Evolutionary conservation across 2,888 invertebrate genomes (phyloP), one percentile per base, ranked within the genome.

Genomic region (Agrochola macilenta): DNA sequence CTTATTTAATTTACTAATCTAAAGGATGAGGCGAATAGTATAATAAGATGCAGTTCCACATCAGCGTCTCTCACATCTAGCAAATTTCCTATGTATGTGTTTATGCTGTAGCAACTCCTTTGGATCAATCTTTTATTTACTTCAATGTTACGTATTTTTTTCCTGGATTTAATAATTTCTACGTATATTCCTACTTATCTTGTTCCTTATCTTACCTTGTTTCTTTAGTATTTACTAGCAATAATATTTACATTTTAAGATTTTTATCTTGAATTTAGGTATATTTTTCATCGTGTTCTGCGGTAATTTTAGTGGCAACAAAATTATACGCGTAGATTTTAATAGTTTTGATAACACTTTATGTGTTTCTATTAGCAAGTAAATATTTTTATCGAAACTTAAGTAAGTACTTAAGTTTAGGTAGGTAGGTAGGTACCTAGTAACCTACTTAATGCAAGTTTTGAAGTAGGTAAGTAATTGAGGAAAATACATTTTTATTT

Each of bases 271-370:
- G 12, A 5, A 17, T 60, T 23, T 23, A 9, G 20, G 20, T 60
- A 23, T 52, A 30, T 23, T 49, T 61, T 60, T 46, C 4, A 73
- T 61, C 46, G 46, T 54, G 23, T 43, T 61, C 35, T 9, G 17
- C 9, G 0, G 20, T 11, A 46, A 43, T 61, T 81, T 81, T 61
- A 74, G 5, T 54, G 35, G 35, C 26, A 61, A 30, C 35, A 14
- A 54, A 73, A 60, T 46, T 52, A 54, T 54, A 81, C 2, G 23
- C 35, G 54, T 61, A 35, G 61, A 49, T 78, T 74, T 78, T 74
- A 78, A 54, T 54, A 61, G 35, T n/a, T 61, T 26, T 75, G 61
- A 61, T 74, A 54, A 61, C 52, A 35, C 0, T 77, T 52, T 52
- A 60, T 71, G 52, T 23, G 43, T 81, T 61, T 52, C 58, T 52